Evolutionary conservation across 1,140 invertebrate genomes (phyloP).

Genomic region (Mylabris phalerata): DNA sequence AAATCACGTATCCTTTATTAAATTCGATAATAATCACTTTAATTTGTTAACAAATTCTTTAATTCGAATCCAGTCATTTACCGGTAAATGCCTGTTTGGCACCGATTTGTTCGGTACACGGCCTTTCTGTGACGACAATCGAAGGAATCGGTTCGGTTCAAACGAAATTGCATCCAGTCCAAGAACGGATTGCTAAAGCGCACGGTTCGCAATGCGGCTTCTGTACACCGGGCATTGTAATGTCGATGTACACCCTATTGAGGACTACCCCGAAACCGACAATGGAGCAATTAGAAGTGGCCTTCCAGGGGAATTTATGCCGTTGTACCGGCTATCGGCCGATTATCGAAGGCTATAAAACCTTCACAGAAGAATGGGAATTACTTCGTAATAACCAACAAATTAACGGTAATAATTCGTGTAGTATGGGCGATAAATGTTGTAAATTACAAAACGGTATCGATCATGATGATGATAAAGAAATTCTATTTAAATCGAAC

Average conservation of each 20-base stretch:
- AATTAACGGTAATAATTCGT: conserved; percentile 38
- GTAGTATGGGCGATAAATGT: conserved; percentile 55
- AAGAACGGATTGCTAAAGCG: conserved; percentile 78
- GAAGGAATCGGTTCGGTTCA: conserved; percentile 76
- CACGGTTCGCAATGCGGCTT: conserved; percentile 90
- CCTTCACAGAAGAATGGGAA: conserved; percentile 76
- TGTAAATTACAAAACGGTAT: conserved; percentile 43
- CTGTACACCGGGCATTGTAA: conserved; percentile 87
- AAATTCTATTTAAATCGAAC: conserved; percentile 55
- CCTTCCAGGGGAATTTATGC: conserved; percentile 86
- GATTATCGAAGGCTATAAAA: conserved; percentile 82
- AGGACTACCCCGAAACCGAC: conserved; percentile 56
- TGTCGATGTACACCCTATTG: conserved; percentile 87
- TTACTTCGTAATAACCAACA: conserved; percentile 33
- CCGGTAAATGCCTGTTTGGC: conserved; percentile 85
- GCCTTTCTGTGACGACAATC: conserved; percentile 78
- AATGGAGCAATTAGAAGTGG: conserved; percentile 70
- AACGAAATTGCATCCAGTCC: conserved; percentile 70
- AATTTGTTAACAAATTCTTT: too few species aligned
- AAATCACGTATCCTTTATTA: conserved; percentile 39
- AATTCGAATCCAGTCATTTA: conserved; percentile 56
- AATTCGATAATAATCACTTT: too few species aligned
- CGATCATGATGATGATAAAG: conserved; percentile 34
- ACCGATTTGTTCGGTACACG: conserved; percentile 77
- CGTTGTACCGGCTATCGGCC: conserved; percentile 87